Conservation (phyloP, 2,113 vertebrate species). For the Serilophus lunatus region DNA sequence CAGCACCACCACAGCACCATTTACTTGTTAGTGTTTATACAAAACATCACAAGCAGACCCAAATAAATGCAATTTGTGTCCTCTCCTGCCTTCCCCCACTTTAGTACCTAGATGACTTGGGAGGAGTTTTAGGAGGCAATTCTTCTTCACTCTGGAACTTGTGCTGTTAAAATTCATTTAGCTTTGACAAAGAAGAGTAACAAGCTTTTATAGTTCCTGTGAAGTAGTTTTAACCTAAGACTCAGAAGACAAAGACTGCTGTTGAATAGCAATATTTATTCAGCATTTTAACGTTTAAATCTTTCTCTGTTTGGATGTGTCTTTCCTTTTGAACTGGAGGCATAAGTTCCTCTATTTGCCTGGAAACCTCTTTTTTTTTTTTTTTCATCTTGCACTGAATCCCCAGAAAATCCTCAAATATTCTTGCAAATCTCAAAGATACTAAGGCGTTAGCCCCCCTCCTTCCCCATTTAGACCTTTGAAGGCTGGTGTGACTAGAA, state of each 20-base stretch:
- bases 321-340: constrained; percentile 70
- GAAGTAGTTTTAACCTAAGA: constrained; percentile 55
- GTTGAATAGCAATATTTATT: constrained; percentile 54
- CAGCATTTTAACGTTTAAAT: constrained; percentile 62
- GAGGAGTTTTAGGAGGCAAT: background rate
- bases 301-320: constrained; percentile 48
- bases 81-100: background rate
- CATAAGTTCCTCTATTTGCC: constrained; percentile 53
- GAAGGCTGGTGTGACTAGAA: constrained; percentile 76
- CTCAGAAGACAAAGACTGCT: constrained; percentile 25
- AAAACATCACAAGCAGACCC: background rate
- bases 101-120: background rate
- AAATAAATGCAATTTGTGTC: background rate
- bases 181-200: constrained; percentile 24
- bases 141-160: background rate
- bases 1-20: fast-evolving
- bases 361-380: constrained; percentile 43
- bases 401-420: constrained; percentile 77
- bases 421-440: constrained; percentile 75
- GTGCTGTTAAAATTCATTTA: background rate
- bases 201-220: background rate
- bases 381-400: constrained; percentile 59
- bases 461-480: constrained; percentile 74
- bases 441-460: constrained; percentile 71
- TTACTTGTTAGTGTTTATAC: background rate